A percentile compares a stretch with the other conserved stretches of the same genome.
Evolutionary conservation across 2,888 invertebrate genomes (phyloP).

Genomic region (Eudasyphora cyanicolor): DNA sequence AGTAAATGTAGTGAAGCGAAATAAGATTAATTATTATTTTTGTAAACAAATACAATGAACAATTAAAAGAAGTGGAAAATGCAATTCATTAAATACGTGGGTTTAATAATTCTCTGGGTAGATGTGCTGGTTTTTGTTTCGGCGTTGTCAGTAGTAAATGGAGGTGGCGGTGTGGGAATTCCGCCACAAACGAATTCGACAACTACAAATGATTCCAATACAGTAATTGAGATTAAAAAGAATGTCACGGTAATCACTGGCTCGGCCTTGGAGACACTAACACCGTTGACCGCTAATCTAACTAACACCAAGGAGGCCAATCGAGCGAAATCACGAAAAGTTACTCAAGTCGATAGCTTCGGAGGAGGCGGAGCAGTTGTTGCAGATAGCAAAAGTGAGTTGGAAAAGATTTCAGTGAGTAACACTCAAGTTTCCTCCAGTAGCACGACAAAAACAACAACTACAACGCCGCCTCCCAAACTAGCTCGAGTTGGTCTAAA

Average conservation of each 20-base stretch:
- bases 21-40: not conserved
- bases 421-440: too few species aligned
- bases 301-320: conserved; percentile 30
- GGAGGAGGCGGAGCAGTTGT: not conserved
- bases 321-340: conserved; percentile 46
- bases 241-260: conserved; percentile 46
- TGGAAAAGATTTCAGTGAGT: not conserved
- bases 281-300: conserved; percentile 16
- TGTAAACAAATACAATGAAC: conserved; percentile 29
- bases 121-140: not conserved
- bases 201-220: conserved; percentile 29
- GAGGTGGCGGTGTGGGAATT: too few species aligned
- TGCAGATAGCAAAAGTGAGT: not conserved
- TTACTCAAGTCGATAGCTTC: conserved; percentile 36
- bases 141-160: not conserved
- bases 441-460: not conserved
- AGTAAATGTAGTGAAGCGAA: conserved; percentile 9
- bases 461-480: not conserved
- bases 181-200: not conserved
- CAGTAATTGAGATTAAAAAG: conserved; percentile 41
- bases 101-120: not conserved
- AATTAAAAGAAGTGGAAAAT: conserved; percentile 44
- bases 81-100: conserved; percentile 28
- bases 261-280: conserved; percentile 24
- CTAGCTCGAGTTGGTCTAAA: not conserved